Base-by-base conservation (phyloP, 2,797 vertebrate species). In the Luscinia megarhynchos region DNA sequence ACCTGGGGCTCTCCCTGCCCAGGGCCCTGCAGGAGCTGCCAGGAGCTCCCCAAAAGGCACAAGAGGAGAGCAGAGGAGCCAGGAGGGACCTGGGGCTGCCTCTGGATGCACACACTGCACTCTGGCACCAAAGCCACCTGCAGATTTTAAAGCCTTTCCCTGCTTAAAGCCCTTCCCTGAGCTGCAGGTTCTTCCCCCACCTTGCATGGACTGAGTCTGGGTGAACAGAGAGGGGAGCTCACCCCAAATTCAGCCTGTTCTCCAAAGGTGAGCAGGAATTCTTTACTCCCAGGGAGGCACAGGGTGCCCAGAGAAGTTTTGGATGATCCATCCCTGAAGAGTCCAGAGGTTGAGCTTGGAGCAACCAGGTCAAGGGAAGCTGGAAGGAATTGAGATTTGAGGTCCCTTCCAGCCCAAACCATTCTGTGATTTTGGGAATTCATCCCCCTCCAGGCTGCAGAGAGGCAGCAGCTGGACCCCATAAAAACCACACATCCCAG, bases 31-130 rank as follows among this genome's bases (percentile, higher is more conserved):
- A 77, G 64, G 18, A 69, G 34, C 59, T 13, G 15, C 24, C 79
- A 4, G 5, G 26, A 61, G 36, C 46, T 38, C 24, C 59, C 50
- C 45, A 4, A 13, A 36, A n/a, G 46, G n/a, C 61, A 12, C 38
- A 29, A 20, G 26, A 48, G 54, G 16, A 21, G 20, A 40, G 36
- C 4, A n/a, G 8, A 21, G 23, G 73, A 43, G 50, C n/a, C 3
- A 1, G 12, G 5, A 83, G 23, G n/a, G 10, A 46, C 11, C 2
- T 0, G 4, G 70, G 50, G 30, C 5, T 0, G 16, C 16, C 10
- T 59, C 18, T 62, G 8, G 1, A 29, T 9, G 68, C 24, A 15
- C 34, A 16, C 2, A 0, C 22, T 13, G 6, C 11, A 1, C n/a
- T 30, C 43, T 16, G 55, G 40, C 27, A 13, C 29, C 15, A 24